Percentiles rank a stretch among this genome's conserved stretches.
Evolutionary conservation across 2,797 vertebrate genomes (phyloP).

Genomic region (Microctenopoma lineatum): DNA sequence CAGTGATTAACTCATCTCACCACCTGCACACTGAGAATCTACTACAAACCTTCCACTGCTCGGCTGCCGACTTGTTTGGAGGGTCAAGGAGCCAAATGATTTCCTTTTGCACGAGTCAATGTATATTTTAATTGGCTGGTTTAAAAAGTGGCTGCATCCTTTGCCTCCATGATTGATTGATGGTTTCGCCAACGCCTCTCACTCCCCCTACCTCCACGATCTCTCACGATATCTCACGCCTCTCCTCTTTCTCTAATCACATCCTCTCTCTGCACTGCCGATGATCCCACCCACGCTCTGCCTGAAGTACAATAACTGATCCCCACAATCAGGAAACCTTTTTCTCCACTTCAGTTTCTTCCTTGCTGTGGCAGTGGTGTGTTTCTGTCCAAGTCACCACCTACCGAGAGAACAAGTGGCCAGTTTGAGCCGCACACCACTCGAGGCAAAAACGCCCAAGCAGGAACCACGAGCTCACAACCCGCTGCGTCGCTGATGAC

Average conservation of each 20-base stretch:
- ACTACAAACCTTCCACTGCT: no score
- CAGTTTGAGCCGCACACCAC: neutral
- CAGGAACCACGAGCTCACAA: neutral
- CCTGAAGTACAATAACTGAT: constrained; percentile 26
- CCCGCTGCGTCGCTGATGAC: constrained; percentile 21
- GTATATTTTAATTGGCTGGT: no score
- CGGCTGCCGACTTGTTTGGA: no score
- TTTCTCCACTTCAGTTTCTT: neutral
- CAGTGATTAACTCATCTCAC: no score
- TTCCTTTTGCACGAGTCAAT: no score
- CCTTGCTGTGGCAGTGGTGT: neutral
- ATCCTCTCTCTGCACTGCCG: constrained; percentile 9
- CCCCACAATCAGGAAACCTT: constrained; percentile 28
- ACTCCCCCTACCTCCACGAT: neutral
- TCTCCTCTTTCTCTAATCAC: constrained; percentile 14
- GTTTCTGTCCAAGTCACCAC: constrained; percentile 15
- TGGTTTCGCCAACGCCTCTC: no score
- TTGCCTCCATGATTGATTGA: no score
- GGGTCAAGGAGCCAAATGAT: no score
- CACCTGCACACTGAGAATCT: no score
- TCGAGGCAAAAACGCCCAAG: neutral
- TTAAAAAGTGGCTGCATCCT: no score
- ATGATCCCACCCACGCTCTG: constrained; percentile 12
- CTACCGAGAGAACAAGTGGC: constrained; percentile 3
- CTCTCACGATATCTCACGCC: neutral